Base-by-base conservation (phyloP, 2,797 vertebrate species). In the Hybognathus amarus region DNA sequence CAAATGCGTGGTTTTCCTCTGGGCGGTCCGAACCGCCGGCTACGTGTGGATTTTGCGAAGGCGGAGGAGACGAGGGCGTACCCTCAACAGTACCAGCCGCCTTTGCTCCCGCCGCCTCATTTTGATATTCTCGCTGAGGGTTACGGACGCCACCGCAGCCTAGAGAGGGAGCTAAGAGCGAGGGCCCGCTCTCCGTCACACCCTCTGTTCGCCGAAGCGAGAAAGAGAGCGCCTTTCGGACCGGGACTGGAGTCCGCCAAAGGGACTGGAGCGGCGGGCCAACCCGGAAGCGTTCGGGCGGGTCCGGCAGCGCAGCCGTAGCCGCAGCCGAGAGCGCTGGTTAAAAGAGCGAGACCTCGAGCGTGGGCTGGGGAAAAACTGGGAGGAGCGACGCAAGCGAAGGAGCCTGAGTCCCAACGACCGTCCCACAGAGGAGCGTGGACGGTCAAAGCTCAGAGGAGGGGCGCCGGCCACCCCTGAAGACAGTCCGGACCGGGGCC, bases 1-100 rank as follows among this genome's bases (percentile, higher is more conserved):
- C 98, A 99, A 89, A 99, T 99, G 98, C 94, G 97, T 81, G 98
- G 98, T 10, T 99, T 99, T 33, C 96, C 97, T 0, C 56, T 99
- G 84, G 97, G 97, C 0, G 98, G 97, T 0, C 95, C 97, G 0
- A 97, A 97, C 84, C 95, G 97, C 3, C 93, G 98, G 2, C 95
- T 99, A 12, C 92, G 98, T 1, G 97, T 99, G 78, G 98, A 99
- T 92, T 99, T 99, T 80, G 98, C 98, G 76, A 99, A 98, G 87
- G 97, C 96, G 0, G 98, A 99, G 93, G 98, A 99, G 87, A 87
- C 91, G 0, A 95, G 97, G 2, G 92, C 95, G 0, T 99, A 98
- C 70, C 97, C 97, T 0, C 94, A 95, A 10, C 97, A 96, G 61
- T 97, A 97, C 92, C 96, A 94, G 87, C 95, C 96, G 0, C 0